Percentiles rank a stretch among this genome's conserved stretches.
Conservation (phyloP, 2,113 vertebrate genomes). For the Oreochromis spilurus region DNA sequence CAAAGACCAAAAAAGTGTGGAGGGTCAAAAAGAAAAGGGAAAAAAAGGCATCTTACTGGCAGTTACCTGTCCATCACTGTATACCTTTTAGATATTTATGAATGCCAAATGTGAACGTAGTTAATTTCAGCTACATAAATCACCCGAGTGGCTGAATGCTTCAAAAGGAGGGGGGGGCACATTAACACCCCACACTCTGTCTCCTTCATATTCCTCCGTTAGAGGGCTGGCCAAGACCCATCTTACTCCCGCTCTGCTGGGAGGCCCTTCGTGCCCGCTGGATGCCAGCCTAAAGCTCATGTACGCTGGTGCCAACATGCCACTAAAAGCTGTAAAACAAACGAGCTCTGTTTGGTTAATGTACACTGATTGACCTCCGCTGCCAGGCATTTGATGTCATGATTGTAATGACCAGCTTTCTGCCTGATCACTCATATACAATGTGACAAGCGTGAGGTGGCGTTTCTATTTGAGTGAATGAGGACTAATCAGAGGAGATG, state of each 20-base stretch:
- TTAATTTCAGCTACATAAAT: constrained; percentile 52
- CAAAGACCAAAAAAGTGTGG: neutral
- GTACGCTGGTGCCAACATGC: constrained; percentile 49
- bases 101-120: constrained; percentile 9
- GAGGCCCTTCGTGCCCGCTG: constrained; percentile 51
- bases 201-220: constrained; percentile 14
- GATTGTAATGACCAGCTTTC: constrained; percentile 63
- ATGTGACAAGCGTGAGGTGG: constrained; percentile 42
- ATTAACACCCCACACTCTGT: constrained; percentile 13
- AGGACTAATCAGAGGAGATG: constrained; percentile 48
- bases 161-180: neutral
- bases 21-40: neutral
- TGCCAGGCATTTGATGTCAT: constrained; percentile 66
- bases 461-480: constrained; percentile 47
- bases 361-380: constrained; percentile 62
- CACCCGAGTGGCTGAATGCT: constrained; percentile 1
- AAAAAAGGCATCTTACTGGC: neutral
- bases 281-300: constrained; percentile 60
- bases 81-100: constrained; percentile 36
- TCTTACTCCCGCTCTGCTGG: constrained; percentile 40
- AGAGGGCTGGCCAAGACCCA: constrained; percentile 40
- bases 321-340: constrained; percentile 72
- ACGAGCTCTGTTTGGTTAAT: constrained; percentile 69
- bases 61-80: neutral
- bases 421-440: constrained; percentile 49